Percentiles rank a stretch among this genome's conserved stretches.
Evolutionary conservation across 1,140 invertebrate genomes (phyloP).

Genomic region (Bombus haemorrhoidalis): DNA sequence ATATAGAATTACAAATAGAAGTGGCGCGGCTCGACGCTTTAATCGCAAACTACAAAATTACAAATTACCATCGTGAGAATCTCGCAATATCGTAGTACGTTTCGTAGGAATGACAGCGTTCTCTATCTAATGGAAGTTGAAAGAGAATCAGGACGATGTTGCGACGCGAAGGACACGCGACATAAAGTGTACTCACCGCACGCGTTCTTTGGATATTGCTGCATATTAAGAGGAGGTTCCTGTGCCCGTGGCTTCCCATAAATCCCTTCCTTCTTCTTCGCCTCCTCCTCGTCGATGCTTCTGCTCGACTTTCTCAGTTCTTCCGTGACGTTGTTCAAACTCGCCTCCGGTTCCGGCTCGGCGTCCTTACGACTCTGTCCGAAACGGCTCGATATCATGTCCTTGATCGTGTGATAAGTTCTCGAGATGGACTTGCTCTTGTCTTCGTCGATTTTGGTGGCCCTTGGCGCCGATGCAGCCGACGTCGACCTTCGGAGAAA

Average conservation of each 20-base stretch:
- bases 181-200: slow-evolving; percentile 69
- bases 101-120: too few species aligned
- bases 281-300: slow-evolving; percentile 77
- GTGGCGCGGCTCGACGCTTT: too few species aligned
- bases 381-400: slow-evolving; percentile 92
- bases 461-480: slow-evolving; percentile 69
- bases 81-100: too few species aligned
- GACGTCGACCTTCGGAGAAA: slow-evolving; percentile 69
- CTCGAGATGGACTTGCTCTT: slow-evolving; percentile 87
- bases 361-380: slow-evolving; percentile 85
- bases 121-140: too few species aligned
- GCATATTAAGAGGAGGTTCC: slow-evolving; percentile 76
- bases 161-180: too few species aligned
- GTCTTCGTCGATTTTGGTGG: slow-evolving; percentile 81
- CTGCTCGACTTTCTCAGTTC: slow-evolving; percentile 84
- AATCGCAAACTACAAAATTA: too few species aligned
- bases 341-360: slow-evolving; percentile 83
- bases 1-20: too few species aligned
- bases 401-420: slow-evolving; percentile 92
- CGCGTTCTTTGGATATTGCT: slow-evolving; percentile 78
- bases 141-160: too few species aligned
- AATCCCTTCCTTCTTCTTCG: slow-evolving; percentile 81
- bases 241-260: slow-evolving; percentile 84
- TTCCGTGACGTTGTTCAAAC: slow-evolving; percentile 85
- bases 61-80: too few species aligned